Percentiles rank a stretch among this genome's conserved stretches.
Conservation (phyloP, 2,888 invertebrate species). For the Drosophila mimetica region DNA sequence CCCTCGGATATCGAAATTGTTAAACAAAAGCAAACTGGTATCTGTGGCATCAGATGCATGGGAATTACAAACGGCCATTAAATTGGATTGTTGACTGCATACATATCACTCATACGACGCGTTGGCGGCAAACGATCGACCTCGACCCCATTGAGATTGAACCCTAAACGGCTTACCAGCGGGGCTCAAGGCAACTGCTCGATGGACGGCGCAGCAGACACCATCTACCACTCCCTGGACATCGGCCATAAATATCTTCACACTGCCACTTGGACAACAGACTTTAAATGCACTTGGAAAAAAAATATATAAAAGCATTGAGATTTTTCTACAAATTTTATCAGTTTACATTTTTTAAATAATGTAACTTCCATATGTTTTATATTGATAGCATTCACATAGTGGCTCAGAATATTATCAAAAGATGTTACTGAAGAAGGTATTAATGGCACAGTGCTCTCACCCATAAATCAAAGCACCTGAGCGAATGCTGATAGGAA, state of each 20-base stretch:
- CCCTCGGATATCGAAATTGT: not conserved
- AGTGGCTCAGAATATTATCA: no score
- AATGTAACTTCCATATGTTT: no score
- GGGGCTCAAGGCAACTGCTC: conserved; percentile 50
- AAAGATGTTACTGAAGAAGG: no score
- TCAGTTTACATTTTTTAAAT: no score
- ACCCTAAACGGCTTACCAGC: conserved; percentile 65
- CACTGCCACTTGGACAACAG: conserved; percentile 53
- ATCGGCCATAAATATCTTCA: conserved; percentile 72
- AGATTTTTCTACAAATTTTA: no score
- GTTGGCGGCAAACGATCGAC: conserved; percentile 53
- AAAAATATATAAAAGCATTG: no score
- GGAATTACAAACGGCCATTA: conserved; percentile 10
- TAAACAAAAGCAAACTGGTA: not conserved
- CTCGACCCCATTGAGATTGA: conserved; percentile 49
- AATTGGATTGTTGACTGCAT: conserved; percentile 29
- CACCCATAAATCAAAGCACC: no score
- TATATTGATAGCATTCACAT: no score
- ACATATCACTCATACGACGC: conserved; percentile 63
- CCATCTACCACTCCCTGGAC: conserved; percentile 23
- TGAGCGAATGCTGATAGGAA: no score
- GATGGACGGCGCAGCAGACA: conserved; percentile 29
- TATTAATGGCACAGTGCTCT: no score
- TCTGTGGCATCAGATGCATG: not conserved
- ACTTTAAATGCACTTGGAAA: not conserved